Base-by-base conservation (phyloP, 2,888 invertebrate species). In the Balanococcus diminutus region DNA sequence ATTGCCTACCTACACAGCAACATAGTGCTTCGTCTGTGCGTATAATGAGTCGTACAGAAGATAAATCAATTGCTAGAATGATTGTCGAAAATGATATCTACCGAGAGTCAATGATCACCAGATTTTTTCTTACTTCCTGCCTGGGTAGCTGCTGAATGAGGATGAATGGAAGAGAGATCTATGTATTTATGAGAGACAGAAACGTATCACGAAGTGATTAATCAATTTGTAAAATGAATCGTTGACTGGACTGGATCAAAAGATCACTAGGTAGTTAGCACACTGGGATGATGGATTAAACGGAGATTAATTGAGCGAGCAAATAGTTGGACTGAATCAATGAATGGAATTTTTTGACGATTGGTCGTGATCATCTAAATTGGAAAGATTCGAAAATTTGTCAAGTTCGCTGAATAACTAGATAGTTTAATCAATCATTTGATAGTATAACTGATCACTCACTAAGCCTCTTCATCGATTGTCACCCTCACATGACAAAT, bases 21-120 rank as follows among this genome's bases (percentile, higher is more conserved):
- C 36, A n/a, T 36, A 36, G 46, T n/a, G n/a, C 46, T 14, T n/a
- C 61, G 61, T 25, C 9, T 4, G 39, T 11, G 11, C 61, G 61
- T 61, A 25, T 61, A 61, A 61, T 61, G 61, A 61, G 61, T 61
- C 61, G 67, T 67, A 67, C n/a, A n/a, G n/a, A n/a, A n/a, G 31
- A 67, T 67, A 28, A 67, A 67, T 67, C 67, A 67, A 67, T 67
- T 16, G 67, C 5, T 28, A 2, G 67, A 67, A 67, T 67, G 67
- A 67, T 28, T 67, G 67, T 67, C 67, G 16, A 67, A 67, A 67
- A 67, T 67, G 16, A 31, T 67, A 67, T 2, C 22, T 67, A 67
- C 14, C 22, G 22, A 0, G 0, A n/a, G 11, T 28, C 67, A 67
- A 67, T 67, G 67, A 67, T 67, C 67, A 19, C 28, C 28, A 6